phyloP scores from a whole-genome alignment of 1,140 invertebrate species.

The Bombus turneri region DNA sequence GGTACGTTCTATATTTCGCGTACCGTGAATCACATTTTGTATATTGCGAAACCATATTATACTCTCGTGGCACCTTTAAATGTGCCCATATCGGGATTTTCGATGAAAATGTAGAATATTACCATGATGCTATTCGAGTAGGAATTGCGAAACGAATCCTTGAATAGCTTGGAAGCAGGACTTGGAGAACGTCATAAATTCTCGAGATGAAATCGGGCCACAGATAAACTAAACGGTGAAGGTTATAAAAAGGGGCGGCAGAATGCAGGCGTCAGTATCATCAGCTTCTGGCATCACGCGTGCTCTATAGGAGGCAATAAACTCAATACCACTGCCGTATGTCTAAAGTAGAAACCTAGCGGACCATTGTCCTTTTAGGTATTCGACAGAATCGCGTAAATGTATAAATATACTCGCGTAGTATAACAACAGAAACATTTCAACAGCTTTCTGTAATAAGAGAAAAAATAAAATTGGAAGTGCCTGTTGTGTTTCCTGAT shows the following conservation, averaged over 20 bases:
- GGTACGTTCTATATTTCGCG: neutral
- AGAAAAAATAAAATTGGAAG: no score
- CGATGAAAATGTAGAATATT: neutral
- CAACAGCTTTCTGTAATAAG: no score
- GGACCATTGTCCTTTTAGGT: neutral
- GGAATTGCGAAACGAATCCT: neutral
- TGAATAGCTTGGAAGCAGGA: constrained; percentile 36
- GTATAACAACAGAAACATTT: neutral
- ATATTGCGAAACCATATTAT: neutral
- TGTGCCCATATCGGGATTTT: neutral
- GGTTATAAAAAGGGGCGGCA: constrained; percentile 58
- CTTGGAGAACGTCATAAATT: constrained; percentile 67
- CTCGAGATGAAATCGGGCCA: constrained; percentile 21
- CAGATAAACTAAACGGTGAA: constrained; percentile 71
- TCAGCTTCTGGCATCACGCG: constrained; percentile 9
- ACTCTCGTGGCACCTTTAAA: neutral
- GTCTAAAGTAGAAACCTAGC: neutral
- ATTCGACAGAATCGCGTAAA: neutral
- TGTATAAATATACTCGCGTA: neutral
- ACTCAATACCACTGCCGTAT: constrained; percentile 24
- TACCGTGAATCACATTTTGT: neutral
- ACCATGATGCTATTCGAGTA: neutral
- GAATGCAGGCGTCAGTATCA: constrained; percentile 9
- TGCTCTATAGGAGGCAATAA: constrained; percentile 43
- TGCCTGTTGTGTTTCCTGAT: no score